Evolutionary conservation across 2,797 vertebrate genomes (phyloP).

Genomic region (Harpagifer antarcticus): DNA sequence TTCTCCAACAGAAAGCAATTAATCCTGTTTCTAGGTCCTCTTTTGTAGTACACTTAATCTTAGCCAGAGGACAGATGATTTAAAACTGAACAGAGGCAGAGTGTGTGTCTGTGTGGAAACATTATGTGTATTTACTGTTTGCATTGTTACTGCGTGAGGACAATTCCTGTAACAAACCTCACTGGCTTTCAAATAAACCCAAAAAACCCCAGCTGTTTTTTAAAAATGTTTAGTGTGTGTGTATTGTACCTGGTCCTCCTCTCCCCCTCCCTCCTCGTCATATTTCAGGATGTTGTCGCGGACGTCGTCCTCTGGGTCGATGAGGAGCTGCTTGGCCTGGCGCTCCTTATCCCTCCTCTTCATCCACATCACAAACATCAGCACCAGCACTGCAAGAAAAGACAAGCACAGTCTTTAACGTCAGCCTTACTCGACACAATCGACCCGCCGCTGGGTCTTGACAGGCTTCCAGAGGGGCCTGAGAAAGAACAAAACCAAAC

Average conservation of each 20-base stretch:
- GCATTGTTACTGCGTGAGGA: too few species aligned
- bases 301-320: conserved; percentile 94
- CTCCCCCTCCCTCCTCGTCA: conserved; percentile 93
- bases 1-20: conserved; percentile 72
- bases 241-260: conserved; percentile 91
- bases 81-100: conserved; percentile 34
- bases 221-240: background rate
- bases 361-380: conserved; percentile 94
- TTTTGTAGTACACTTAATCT: conserved; percentile 66
- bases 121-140: conserved; percentile 11
- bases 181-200: background rate
- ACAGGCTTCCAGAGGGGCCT: background rate
- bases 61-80: conserved; percentile 66
- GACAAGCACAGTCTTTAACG: background rate
- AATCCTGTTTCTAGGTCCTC: conserved; percentile 62
- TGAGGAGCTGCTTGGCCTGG: conserved; percentile 94
- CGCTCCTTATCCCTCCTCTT: conserved; percentile 92
- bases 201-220: background rate
- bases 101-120: conserved; percentile 29
- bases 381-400: conserved; percentile 82
- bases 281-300: conserved; percentile 96
- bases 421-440: background rate
- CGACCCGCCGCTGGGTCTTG: background rate
- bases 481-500: background rate
- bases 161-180: background rate